Evolutionary conservation across 2,797 vertebrate genomes (phyloP), one percentile per base, ranked within the genome.

Genomic region (Phyllotis vaccarum): DNA sequence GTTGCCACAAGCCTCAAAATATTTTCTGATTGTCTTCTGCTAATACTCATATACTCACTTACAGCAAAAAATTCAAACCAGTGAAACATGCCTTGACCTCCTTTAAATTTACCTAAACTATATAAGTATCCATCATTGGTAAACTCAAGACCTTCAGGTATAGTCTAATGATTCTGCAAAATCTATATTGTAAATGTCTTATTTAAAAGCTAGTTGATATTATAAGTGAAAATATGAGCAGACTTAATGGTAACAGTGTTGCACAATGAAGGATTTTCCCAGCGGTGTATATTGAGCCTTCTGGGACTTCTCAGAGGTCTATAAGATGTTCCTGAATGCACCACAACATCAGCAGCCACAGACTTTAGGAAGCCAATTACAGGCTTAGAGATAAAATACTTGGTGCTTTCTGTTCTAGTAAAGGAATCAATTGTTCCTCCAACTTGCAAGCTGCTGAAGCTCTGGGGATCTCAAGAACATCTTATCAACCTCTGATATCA

Each of bases 341-440:
- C 31, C 56, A 72, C 86, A 81, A n/a, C 40, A 31, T 86, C 75
- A 64, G 89, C 79, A 66, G 86, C 46, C 75, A 83, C 43, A 80
- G 52, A 27, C n/a, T 96, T 92, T 79, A 93, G 83, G 70, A 92
- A 94, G 27, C 11, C 92, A 94, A 95, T 89, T 93, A 76, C 16
- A 75, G 12, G 8, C 43, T 95, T 91, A 79, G 37, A 62, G 17
- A 21, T 31, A 89, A 96, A 97, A 94, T n/a, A 62, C 40, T 75
- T 16, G 2, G 40, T 46, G 12, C 72, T 75, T 70, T 46, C 29
- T 27, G 79, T 91, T 54, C 34, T 72, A 81, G 40, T 52, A 54
- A 21, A 70, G 2, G 54, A 81, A 24, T 56, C 58, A 34, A 64
- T 31, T 64, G 29, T 27, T 46, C 58, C 27, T 93, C 64, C 62